Base-by-base conservation (phyloP, 1,140 invertebrate species). In the Meloidogyne exigua region DNA sequence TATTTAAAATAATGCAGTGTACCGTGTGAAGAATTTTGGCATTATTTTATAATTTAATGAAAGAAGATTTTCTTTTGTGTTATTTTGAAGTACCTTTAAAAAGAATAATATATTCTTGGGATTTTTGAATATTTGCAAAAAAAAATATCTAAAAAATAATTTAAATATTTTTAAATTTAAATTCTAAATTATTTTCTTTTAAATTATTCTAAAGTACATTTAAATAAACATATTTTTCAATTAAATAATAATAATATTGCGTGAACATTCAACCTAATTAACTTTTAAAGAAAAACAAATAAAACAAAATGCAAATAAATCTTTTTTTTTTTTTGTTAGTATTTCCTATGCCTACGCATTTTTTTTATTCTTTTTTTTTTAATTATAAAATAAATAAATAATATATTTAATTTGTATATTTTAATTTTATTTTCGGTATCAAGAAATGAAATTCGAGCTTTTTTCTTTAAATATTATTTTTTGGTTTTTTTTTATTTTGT, bases 231-330 rank as follows among this genome's bases (percentile, higher is more conserved):
- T n/a, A n/a, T n/a, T n/a, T n/a, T n/a, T n/a, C n/a, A n/a, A 32
- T 32, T 32, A 32, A 3, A 32, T 32, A 32, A 2, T 32, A 32
- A 3, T 32, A 3, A 4, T 49, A 18, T n/a, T 57, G 13, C 18
- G 4, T n/a, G 4, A 57, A 57, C 49, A 57, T n/a, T n/a, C 5
- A 57, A 57, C 4, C 18, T n/a, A 9, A 18, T 57, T 57, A 57
- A 57, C 7, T 57, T n/a, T 39, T 39, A 9, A 39, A 9, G 18
- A 18, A 1, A 15, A n/a, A 7, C 7, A 15, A n/a, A 7, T 4
- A 57, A n/a, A 57, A 57, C n/a, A 18, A 57, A 57, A 57, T 57
- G 49, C 49, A 57, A 57, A 57, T 57, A 57, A 57, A 57, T 57
- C 49, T 57, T 57, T 57, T 57, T n/a, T 57, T n/a, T 57, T 44